phyloP scores from a whole-genome alignment of 2,888 invertebrate genomes.

The Beris chalybata region DNA sequence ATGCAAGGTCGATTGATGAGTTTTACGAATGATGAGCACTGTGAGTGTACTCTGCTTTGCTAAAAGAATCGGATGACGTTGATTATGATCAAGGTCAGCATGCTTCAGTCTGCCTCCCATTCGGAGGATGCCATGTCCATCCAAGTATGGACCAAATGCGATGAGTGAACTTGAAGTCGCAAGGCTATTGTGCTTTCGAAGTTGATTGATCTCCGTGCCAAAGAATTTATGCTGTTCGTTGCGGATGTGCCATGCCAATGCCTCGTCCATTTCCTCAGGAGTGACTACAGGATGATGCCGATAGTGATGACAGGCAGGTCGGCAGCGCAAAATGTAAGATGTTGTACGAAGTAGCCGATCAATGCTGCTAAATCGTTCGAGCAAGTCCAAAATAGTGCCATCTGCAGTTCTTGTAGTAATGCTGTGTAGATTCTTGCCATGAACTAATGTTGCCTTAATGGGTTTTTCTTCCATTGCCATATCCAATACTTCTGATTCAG shows the following conservation, averaged over 20 bases:
- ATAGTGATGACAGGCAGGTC: not conserved
- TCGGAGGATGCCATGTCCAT: not conserved
- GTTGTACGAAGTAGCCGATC: no score
- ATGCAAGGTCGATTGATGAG: no score
- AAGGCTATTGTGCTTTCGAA: not conserved
- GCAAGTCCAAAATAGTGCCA: no score
- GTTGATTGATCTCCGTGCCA: constrained; percentile 1
- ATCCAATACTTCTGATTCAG: no score
- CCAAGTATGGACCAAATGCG: not conserved
- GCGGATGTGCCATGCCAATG: constrained; percentile 4
- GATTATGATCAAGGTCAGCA: not conserved
- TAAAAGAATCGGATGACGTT: not conserved
- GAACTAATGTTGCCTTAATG: no score
- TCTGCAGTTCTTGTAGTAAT: no score
- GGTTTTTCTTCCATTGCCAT: no score
- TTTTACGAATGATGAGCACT: not conserved
- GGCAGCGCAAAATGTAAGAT: not conserved
- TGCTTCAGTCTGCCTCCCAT: not conserved
- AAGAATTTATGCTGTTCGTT: not conserved
- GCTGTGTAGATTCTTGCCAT: no score
- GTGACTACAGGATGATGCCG: not conserved
- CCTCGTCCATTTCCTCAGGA: not conserved
- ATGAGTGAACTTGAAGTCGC: not conserved
- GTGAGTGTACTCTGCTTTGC: not conserved
- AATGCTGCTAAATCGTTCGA: no score